These are phyloP conservation scores for Squalus acanthias DNA, from an alignment of 2,797 vertebrate genomes.

Conservation along the genomic window DNA sequence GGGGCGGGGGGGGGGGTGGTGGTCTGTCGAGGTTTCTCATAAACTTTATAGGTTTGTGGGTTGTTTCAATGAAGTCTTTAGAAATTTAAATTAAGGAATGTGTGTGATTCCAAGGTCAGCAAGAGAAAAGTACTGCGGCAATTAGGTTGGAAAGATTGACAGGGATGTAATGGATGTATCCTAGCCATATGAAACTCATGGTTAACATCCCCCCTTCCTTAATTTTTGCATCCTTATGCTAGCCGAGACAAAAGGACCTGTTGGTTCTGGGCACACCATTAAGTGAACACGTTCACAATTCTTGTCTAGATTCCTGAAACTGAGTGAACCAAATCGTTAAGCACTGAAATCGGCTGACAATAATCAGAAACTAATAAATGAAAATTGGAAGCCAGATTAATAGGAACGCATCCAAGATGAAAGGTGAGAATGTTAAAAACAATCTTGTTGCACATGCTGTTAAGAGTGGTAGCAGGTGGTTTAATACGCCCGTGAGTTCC, in stretches of 20 bases:
- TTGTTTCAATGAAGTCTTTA: background rate
- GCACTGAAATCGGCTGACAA: background rate
- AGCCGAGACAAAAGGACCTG: background rate
- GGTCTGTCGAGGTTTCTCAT: background rate
- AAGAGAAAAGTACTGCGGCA: background rate
- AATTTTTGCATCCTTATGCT: background rate
- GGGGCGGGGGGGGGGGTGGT: background rate
- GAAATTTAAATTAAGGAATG: background rate
- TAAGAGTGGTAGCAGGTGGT: background rate
- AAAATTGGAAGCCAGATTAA: background rate
- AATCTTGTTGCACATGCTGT: background rate
- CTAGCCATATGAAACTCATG: background rate
- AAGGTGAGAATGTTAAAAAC: background rate
- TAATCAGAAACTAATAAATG: background rate
- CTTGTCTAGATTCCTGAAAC: background rate
- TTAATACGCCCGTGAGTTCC: background rate
- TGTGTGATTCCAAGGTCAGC: background rate
- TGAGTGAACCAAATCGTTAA: no score
- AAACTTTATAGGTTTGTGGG: background rate
- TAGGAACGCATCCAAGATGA: background rate
- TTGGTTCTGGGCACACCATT: background rate
- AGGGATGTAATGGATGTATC: background rate
- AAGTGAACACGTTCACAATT: background rate
- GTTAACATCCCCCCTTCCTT: background rate
- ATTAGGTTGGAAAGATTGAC: background rate